Evolutionary conservation across 2,888 invertebrate genomes (phyloP), one percentile per base, ranked within the genome.

Genomic region (Halocaridina rubra): DNA sequence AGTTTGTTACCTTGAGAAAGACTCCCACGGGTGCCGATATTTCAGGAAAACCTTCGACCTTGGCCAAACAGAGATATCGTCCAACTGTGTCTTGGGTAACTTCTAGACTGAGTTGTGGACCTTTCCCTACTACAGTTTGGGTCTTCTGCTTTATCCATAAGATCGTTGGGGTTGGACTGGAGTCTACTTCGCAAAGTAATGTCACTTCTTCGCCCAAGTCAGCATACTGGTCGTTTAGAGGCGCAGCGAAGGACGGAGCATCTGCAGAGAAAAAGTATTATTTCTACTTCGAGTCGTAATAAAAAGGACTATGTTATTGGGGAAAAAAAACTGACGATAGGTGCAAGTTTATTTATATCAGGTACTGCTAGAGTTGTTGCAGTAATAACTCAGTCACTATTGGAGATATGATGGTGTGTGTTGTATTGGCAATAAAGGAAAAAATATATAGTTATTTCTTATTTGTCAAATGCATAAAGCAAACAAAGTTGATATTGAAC

Each of bases 91-190:
- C 94, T 4, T 94, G 93, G 88, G 94, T 94, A 24, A 96, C 94
- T 13, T 93, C 93, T 4, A 97, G 92, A 24, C 96, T 95, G 80
- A 97, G 92, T 90, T 96, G 96, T 0, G 95, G 92, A 16, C 94
- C 93, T 67, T 94, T 95, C 77, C 95, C 95, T n/a, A 96, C 94
- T 86, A 95, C 91, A 90, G 72, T 30, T 22, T 69, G 72, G 53
- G 59, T 72, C 33, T 79, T 24, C 39, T 84, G 79, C 90, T 95
- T 95, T 79, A 95, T 94, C 98, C 98, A 98, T 22, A 95, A 93
- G 88, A 98, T 95, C 89, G 96, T 95, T 0, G 98, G 96, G 10
- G 94, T 92, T 0, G 98, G 98, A 90, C 97, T 97, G 7, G 97
- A 96, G 89, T 96, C 96, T 0, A 97, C 97, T 90, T 96, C 95